Conservation (phyloP, 37 sponge, comb jelly and placozoan genomes). For the Trichoplax adhaerens region DNA sequence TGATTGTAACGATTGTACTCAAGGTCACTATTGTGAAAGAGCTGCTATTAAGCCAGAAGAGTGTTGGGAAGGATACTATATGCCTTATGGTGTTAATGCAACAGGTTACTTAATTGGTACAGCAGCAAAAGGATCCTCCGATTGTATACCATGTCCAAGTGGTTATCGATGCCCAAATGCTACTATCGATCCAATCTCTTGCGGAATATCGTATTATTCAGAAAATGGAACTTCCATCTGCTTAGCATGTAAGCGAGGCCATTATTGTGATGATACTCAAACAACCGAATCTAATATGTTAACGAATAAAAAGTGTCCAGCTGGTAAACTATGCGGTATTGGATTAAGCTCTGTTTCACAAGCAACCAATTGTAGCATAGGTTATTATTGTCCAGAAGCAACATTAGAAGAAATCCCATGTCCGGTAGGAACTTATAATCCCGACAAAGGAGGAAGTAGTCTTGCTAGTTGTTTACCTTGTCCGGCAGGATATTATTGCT, state of each 20-base stretch:
- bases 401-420: constrained; percentile 14
- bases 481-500: constrained; percentile 23
- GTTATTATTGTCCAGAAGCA: constrained; percentile 1
- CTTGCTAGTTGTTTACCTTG: constrained; percentile 9
- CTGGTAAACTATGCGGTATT: no score
- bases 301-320: no score
- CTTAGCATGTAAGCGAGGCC: no score
- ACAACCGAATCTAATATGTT: no score
- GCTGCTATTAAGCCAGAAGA: constrained; percentile 8
- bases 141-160: constrained; percentile 2
- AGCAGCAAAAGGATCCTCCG: constrained; percentile 6
- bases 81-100: no score
- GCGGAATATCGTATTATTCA: background rate
- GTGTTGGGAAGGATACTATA: constrained; percentile 16
- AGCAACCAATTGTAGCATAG: background rate
- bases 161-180: constrained; percentile 5
- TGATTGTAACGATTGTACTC: constrained; percentile 10
- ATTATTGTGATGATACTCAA: no score
- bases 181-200: background rate
- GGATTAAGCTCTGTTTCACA: no score
- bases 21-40: constrained; percentile 5
- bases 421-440: constrained; percentile 16
- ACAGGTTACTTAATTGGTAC: background rate
- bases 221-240: no score
- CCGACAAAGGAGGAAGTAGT: constrained; percentile 1